Evolutionary conservation across 2,797 vertebrate genomes (phyloP), one percentile per base, ranked within the genome.

Genomic region (Cheirogaleus major): DNA sequence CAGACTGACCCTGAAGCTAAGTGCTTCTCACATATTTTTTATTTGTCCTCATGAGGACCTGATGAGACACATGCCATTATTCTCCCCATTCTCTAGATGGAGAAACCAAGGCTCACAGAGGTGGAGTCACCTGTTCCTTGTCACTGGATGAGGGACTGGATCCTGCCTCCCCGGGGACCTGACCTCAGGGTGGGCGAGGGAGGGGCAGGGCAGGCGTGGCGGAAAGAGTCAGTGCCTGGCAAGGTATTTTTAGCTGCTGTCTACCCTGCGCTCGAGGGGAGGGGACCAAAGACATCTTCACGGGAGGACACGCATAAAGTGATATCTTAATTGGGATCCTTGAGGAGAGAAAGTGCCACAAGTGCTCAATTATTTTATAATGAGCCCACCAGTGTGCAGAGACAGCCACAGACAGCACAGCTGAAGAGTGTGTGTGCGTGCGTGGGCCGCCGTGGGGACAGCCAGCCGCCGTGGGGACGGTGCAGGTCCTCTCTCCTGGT

Each of bases 271-370:
- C 43, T 27, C 1, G 1, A 30, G 23, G 18, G 63, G 87, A 70
- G 45, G 81, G 55, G 43, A 25, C 45, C 38, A 57, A 69, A 78
- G 73, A 22, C 1, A 0, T 32, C 81, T 94, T 84, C 14, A 25
- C 8, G 80, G 65, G 61, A 91, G 78, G 43, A 85, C 72, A 65
- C 89, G 22, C 8, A n/a, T 76, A 83, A 59, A 95, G 89, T 30
- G 78, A 65, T 59, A 84, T 84, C 87, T 97, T 97, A 88, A 95
- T 63, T 85, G 94, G 80, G 93, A 90, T 69, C 67, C 89, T 94
- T 7, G 32, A 67, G 91, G 88, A 96, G 79, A 86, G 91, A 78
- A 93, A 69, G 86, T 48, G 90, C 93, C 84, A 73, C 59, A 91
- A 78, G 86, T 1, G 83, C 87, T 96, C 93, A 88, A 32, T 95